Conservation (phyloP, 1,140 invertebrate genomes). For the Battus philenor region DNA sequence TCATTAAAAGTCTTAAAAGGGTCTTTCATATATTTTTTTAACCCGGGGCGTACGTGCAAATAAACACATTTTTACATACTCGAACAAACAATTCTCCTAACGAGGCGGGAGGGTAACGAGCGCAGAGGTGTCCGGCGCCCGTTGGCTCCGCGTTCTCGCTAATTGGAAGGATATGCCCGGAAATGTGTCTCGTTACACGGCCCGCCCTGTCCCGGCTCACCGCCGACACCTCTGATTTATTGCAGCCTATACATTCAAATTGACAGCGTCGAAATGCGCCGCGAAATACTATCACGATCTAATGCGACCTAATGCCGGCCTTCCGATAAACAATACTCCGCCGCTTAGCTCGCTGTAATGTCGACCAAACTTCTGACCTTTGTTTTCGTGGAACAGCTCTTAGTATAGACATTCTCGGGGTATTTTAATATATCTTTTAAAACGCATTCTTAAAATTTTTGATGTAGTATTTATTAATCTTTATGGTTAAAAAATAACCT, state of each 20-base stretch:
- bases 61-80: constrained; percentile 76
- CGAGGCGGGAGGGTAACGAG: constrained; percentile 66
- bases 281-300: constrained; percentile 14
- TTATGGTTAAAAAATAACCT: no score
- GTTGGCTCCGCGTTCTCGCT: constrained; percentile 31
- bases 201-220: constrained; percentile 33
- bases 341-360: not conserved
- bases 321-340: constrained; percentile 6
- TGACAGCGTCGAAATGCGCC: constrained; percentile 32
- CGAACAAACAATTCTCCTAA: constrained; percentile 74
- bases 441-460: no score
- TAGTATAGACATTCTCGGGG: not conserved
- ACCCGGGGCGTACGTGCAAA: constrained; percentile 72
- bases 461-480: no score
- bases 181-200: constrained; percentile 59
- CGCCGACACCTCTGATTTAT: constrained; percentile 56
- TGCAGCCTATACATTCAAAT: constrained; percentile 43
- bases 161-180: constrained; percentile 63
- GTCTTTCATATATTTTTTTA: constrained; percentile 74
- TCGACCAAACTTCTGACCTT: constrained; percentile 4
- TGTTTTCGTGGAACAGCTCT: constrained; percentile 6
- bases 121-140: constrained; percentile 40
- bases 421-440: no score
- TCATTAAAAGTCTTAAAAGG: constrained; percentile 76
- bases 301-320: constrained; percentile 8